A percentile compares a stretch with the other conserved stretches of the same genome.
phyloP scores from a whole-genome alignment of 2,797 vertebrate genomes.

The Thunnus albacares region DNA sequence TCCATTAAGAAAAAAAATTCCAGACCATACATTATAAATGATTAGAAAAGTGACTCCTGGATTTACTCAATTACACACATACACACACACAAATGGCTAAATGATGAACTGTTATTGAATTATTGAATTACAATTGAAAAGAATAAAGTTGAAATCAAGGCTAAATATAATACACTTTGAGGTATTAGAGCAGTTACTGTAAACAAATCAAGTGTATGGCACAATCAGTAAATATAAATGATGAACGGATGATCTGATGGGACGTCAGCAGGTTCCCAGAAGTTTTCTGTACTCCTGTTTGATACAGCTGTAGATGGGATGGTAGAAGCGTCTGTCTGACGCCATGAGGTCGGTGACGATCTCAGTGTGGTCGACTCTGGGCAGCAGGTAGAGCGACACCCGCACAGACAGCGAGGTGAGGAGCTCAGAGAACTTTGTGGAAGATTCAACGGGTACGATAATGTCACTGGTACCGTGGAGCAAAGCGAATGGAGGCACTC shows the following conservation, averaged over 20 bases:
- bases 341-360: conserved; percentile 85
- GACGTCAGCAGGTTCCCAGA: conserved; percentile 49
- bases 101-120: conserved; percentile 8
- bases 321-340: conserved; percentile 79
- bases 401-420: conserved; percentile 76
- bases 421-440: conserved; percentile 78
- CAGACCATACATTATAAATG: background rate
- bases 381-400: conserved; percentile 83
- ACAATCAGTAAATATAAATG: conserved; percentile 24
- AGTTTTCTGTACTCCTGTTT: conserved; percentile 80
- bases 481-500: conserved; percentile 82
- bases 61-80: conserved; percentile 11
- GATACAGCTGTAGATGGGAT: conserved; percentile 80
- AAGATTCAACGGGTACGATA: conserved; percentile 82
- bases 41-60: background rate
- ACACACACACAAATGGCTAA: background rate
- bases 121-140: conserved; percentile 24
- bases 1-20: background rate
- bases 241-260: background rate
- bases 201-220: conserved; percentile 28
- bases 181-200: conserved; percentile 31
- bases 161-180: background rate
- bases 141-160: conserved; percentile 25
- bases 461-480: conserved; percentile 84
- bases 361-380: conserved; percentile 80